phyloP scores from a whole-genome alignment of 2,797 vertebrate genomes.

The Xenentodon cancila region DNA sequence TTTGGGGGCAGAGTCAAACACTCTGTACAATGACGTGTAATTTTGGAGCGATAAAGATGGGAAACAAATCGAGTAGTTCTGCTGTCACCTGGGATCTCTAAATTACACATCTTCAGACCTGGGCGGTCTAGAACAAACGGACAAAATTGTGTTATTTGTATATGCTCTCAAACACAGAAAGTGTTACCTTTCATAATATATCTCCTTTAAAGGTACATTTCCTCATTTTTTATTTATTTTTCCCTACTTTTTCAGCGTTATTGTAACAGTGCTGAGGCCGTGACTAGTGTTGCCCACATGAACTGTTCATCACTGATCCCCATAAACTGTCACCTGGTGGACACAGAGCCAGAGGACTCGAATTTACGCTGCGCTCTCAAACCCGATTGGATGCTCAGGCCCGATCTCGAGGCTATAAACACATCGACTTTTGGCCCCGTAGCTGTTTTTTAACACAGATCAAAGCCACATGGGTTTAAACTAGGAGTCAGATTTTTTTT shows the following conservation, averaged over 20 bases:
- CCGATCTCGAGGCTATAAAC: constrained; percentile 2
- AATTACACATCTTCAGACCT: too few relatives aligned
- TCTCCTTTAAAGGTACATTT: too few relatives aligned
- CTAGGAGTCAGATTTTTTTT: constrained; percentile 20
- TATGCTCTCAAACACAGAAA: too few relatives aligned
- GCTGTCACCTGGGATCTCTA: too few relatives aligned
- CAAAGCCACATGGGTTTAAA: constrained; percentile 24
- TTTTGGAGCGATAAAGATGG: too few relatives aligned
- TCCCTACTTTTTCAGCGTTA: neutral
- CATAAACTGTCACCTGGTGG: constrained; percentile 40
- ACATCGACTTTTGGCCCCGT: neutral
- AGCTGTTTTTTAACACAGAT: constrained; percentile 14
- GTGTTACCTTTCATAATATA: too few relatives aligned
- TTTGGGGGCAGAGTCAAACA: too few relatives aligned
- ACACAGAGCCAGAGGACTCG: constrained; percentile 40
- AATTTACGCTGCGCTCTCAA: constrained; percentile 35
- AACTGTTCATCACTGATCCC: constrained; percentile 20
- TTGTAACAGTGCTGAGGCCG: constrained; percentile 18
- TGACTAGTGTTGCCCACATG: constrained; percentile 5
- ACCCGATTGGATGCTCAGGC: constrained; percentile 12
- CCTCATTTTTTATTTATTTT: constrained; percentile 1
- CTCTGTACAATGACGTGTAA: too few relatives aligned
- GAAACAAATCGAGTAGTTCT: too few relatives aligned
- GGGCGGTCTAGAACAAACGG: too few relatives aligned
- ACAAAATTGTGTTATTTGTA: too few relatives aligned